phyloP scores from a whole-genome alignment of 2,113 vertebrate species.

The Phoxinus phoxinus region DNA sequence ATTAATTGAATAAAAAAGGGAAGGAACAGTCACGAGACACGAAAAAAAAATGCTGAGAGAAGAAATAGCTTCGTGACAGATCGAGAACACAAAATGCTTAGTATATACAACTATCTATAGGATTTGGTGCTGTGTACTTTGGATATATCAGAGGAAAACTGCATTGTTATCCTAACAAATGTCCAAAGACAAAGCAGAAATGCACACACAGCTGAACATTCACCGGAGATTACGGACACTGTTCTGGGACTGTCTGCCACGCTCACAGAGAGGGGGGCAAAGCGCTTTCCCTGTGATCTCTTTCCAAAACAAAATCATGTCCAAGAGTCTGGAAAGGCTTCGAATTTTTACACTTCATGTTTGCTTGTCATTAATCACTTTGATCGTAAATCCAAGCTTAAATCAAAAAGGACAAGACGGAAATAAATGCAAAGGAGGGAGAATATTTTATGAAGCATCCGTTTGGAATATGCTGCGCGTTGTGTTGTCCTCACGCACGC shows the following conservation, averaged over 20 bases:
- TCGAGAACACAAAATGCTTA: neutral
- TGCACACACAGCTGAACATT: conserved; percentile 13
- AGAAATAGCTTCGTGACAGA: neutral
- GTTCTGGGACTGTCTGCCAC: neutral
- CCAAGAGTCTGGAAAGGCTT: conserved; percentile 1
- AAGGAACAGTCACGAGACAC: neutral
- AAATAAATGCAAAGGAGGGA: neutral
- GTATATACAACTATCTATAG: neutral
- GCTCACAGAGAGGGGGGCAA: neutral
- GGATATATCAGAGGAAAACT: neutral
- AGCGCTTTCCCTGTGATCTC: neutral
- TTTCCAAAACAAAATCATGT: conserved; percentile 14
- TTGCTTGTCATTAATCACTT: conserved; percentile 18
- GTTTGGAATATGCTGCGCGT: neutral
- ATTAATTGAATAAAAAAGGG: neutral
- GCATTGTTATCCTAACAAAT: conserved; percentile 8
- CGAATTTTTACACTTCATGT: conserved; percentile 11
- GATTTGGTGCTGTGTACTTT: neutral
- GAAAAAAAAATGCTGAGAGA: neutral
- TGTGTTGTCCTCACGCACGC: neutral
- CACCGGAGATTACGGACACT: neutral
- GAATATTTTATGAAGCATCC: neutral
- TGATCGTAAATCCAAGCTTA: conserved; percentile 16
- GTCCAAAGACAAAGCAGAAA: neutral
- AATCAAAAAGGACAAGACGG: neutral